Percentiles rank a stretch among this genome's conserved stretches.
Conservation (phyloP, 2,113 vertebrate genomes). For the Thunnus maccoyii region DNA sequence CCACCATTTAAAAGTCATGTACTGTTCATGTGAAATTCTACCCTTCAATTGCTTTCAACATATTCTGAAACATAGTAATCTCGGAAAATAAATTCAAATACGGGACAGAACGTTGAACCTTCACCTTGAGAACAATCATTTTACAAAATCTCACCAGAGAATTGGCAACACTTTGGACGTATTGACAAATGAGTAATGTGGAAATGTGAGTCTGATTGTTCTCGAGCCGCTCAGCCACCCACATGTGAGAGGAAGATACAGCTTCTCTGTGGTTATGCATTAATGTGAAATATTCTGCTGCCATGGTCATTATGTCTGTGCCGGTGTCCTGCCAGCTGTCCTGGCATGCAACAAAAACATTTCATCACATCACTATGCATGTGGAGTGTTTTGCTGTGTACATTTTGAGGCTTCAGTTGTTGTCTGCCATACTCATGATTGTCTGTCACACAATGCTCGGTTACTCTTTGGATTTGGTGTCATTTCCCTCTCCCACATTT, state of each 20-base stretch:
- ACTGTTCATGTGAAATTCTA: background rate
- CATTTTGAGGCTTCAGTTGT: background rate
- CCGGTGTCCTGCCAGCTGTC: background rate
- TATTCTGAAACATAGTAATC: background rate
- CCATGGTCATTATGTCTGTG: background rate
- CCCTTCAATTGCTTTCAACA: background rate
- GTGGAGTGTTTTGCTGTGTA: background rate
- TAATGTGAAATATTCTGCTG: background rate
- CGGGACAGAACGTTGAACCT: too few relatives aligned
- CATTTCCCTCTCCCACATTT: slow-evolving; percentile 71
- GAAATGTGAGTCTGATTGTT: background rate
- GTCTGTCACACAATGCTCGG: background rate
- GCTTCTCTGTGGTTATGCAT: background rate
- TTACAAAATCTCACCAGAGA: background rate
- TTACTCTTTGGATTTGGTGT: slow-evolving; percentile 41
- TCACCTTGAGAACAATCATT: background rate
- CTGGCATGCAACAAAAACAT: background rate
- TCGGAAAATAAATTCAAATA: background rate
- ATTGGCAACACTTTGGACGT: background rate
- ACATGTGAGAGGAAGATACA: background rate
- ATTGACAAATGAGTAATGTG: slow-evolving; percentile 6
- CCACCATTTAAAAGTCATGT: background rate
- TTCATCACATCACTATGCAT: background rate
- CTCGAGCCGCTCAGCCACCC: background rate
- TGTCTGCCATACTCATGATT: background rate